Percentiles rank a stretch among this genome's conserved stretches.
phyloP scores from a whole-genome alignment of 53 echinoderm and acorn worm species.

The Apostichopus leukothele region DNA sequence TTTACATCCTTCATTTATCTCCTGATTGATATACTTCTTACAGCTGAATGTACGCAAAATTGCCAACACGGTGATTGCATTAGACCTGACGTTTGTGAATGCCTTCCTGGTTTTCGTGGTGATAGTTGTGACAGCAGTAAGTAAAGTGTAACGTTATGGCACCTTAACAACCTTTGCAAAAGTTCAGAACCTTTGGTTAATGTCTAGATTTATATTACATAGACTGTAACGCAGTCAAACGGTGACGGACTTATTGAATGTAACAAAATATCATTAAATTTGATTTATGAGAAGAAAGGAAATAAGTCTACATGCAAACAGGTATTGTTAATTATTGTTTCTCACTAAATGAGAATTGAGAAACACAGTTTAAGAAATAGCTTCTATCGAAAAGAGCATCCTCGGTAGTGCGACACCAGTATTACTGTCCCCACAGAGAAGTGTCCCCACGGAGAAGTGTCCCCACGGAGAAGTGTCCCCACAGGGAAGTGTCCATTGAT shows the following conservation, averaged over 20 bases:
- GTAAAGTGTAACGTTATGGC: constrained; percentile 22
- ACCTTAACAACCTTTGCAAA: too few species aligned
- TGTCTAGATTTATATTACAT: too few species aligned
- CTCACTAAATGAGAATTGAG: too few species aligned
- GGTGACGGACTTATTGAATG: too few species aligned
- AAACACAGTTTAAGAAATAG: not conserved
- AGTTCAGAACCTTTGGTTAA: too few species aligned
- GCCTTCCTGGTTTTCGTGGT: constrained; percentile 76
- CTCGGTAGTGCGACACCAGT: constrained; percentile 8
- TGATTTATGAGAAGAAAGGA: too few species aligned
- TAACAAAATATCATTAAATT: too few species aligned
- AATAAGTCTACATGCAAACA: too few species aligned
- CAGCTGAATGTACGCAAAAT: constrained; percentile 66
- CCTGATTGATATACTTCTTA: not conserved
- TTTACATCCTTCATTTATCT: too few species aligned
- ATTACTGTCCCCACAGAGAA: not conserved
- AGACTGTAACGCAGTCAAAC: too few species aligned
- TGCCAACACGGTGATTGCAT: constrained; percentile 80
- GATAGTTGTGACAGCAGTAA: constrained; percentile 81
- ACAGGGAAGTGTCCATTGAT: not conserved
- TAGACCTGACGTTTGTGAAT: constrained; percentile 63
- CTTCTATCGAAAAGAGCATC: not conserved
- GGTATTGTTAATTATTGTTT: too few species aligned
- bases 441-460: too few species aligned
- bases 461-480: not conserved